Base-by-base conservation (phyloP, 2,797 vertebrate species). In the Sebastes variabilis region DNA sequence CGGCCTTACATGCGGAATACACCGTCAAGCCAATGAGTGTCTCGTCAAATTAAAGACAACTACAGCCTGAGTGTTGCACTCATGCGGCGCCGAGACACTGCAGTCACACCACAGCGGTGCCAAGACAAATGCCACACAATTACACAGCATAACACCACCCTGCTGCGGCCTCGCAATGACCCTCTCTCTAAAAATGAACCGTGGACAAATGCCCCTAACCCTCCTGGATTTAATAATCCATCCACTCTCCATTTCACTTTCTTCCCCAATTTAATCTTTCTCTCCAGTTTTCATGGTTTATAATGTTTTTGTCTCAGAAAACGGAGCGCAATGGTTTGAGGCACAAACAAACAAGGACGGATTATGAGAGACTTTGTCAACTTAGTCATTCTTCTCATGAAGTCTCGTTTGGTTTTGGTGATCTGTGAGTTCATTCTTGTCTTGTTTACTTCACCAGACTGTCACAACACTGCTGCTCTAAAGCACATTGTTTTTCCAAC, bases 11-110 rank as follows among this genome's bases (percentile, higher is more conserved):
- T n/a, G 34, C 29, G 61, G 20, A 81, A 80, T 71, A 67, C 12
- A n/a, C 72, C 24, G 66, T 78, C 88, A 30, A 58, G 80, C 74
- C 90, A 92, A 93, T 93, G 93, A 90, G 72, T 56, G 88, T 92
- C 89, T 30, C 25, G 42, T 82, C 70, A 77, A 77, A 91, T 88
- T 76, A 90, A 59, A 85, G 67, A 36, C 34, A 79, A 79, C 79
- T 56, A 8, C 32, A 4, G 62, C 0, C 32, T 29, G 61, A 81
- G 81, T 85, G 80, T 83, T 29, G 76, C 64, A 67, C 66, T 83
- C 82, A 73, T 66, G 77, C 67, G 52, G 75, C 16, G 75, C 58
- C 0, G 38, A 77, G 59, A 84, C 32, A 49, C n/a, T 12, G 10
- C 52, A 34, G 59, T 82, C 67, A 76, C 81, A 87, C 70, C 25